Evolutionary conservation across 2,797 vertebrate genomes (phyloP), one percentile per base, ranked within the genome.

Genomic region (Hyperoplus lanceolatus): DNA sequence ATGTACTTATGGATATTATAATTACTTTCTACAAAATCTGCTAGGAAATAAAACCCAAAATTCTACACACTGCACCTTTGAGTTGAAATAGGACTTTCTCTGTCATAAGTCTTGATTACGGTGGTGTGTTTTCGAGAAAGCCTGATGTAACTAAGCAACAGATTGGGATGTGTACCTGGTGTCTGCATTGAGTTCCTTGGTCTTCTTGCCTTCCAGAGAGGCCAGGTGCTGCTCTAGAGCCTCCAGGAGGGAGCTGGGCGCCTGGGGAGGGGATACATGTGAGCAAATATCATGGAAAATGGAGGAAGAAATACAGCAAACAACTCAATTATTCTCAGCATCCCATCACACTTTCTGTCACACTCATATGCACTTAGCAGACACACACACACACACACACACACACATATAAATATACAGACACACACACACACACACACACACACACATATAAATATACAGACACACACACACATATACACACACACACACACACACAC

Each of bases 131-230:
- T 29, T 53, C 1, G 12, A 41, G 8, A 49, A 36, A 56, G 21
- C 36, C 38, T 62, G 42, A 58, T 11, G 43, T 10, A 5, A 3
- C 60, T 3, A 21, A 29, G 2, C 13, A 43, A 46, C 42, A 21
- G 51, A 18, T 21, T 29, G 3, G 42, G 45, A 43, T 0, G 7
- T 68, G 54, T 89, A 98, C 98, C 96, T 96, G 92, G 96, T 96
- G 93, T 97, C 96, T 90, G 96, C 96, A 0, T 95, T 96, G 77
- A 96, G 70, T 65, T 97, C 96, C 90, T 97, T 97, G 74, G 96
- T 97, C 90, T 97, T 98, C 91, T 96, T 98, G 73, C 97, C 96
- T 94, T 99, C 97, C 90, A 99, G 94, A 79, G 97, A 99, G 87
- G 96, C 96, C 93, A 99, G 94, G 90, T 99, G 97, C 82, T 99